Evolutionary conservation across 2,113 vertebrate species (phyloP).

Genomic region (Kobus ellipsiprymnus): DNA sequence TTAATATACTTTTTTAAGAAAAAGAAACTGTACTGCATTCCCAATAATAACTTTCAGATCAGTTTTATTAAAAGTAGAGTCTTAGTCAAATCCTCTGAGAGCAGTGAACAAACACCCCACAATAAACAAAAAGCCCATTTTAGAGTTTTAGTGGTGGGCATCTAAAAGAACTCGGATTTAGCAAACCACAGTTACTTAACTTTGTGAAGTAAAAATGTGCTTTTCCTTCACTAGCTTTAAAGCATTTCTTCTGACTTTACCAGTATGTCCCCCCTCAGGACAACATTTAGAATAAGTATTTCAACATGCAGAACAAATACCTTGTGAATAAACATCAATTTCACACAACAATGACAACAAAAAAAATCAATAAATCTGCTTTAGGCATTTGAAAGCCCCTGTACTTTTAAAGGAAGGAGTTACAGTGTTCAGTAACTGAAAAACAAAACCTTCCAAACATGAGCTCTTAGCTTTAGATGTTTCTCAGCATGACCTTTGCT

Average conservation of each 20-base stretch:
- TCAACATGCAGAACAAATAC: slow-evolving; percentile 39
- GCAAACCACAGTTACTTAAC: slow-evolving; percentile 13
- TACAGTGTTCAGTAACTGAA: slow-evolving; percentile 46
- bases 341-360: slow-evolving; percentile 65
- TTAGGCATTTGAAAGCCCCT: slow-evolving; percentile 66
- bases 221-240: slow-evolving; percentile 28
- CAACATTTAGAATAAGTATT: slow-evolving; percentile 69
- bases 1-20: neutral
- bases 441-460: neutral
- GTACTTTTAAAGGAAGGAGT: slow-evolving; percentile 57
- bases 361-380: slow-evolving; percentile 75
- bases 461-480: slow-evolving; percentile 21
- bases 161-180: neutral
- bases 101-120: neutral
- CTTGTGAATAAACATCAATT: slow-evolving; percentile 75
- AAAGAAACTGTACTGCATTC: neutral
- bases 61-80: neutral
- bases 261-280: slow-evolving; percentile 32
- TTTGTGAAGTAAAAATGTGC: neutral
- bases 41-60: neutral
- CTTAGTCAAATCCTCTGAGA: neutral
- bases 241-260: slow-evolving; percentile 58
- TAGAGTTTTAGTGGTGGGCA: neutral
- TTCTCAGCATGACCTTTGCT: slow-evolving; percentile 24
- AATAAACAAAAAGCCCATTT: neutral